Percentiles rank a stretch among this genome's conserved stretches.
These are phyloP conservation scores for Cordylochernes scorpioides DNA, from an alignment of 2,888 invertebrate species.

Conservation along the genomic window DNA sequence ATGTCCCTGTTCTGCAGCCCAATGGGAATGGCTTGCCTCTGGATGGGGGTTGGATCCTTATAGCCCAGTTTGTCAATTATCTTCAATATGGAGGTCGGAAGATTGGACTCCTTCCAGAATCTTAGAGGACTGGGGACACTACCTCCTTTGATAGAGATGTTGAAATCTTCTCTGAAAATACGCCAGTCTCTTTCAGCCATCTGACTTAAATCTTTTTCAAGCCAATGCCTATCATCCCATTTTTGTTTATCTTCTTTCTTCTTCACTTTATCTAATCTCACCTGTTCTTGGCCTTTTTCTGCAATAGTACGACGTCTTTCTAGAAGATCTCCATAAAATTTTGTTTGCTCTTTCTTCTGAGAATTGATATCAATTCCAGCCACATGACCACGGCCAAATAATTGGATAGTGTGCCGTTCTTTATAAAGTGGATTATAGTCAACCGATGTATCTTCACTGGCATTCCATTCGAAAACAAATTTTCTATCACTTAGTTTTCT, in stretches of 20 bases:
- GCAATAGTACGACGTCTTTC: constrained; percentile 83
- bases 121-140: constrained; percentile 78
- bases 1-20: constrained; percentile 50
- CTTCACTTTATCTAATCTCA: constrained; percentile 66
- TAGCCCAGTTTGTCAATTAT: constrained; percentile 85
- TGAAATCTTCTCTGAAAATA: constrained; percentile 96
- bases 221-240: constrained; percentile 98
- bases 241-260: constrained; percentile 90
- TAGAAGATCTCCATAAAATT: constrained; percentile 81
- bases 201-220: constrained; percentile 67
- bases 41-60: constrained; percentile 94
- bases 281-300: constrained; percentile 85
- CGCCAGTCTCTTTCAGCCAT: constrained; percentile 99
- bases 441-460: constrained; percentile 85
- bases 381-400: constrained; percentile 88
- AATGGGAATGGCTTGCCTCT: constrained; percentile 95
- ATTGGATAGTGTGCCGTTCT: constrained; percentile 69
- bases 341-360: constrained; percentile 54
- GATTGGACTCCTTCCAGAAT: constrained; percentile 73
- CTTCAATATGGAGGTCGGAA: constrained; percentile 66
- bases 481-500: constrained; percentile 85
- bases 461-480: constrained; percentile 99
- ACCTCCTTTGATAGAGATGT: constrained; percentile 70
- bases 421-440: constrained; percentile 94
- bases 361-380: constrained; percentile 96